phyloP scores from a whole-genome alignment of 1,140 invertebrate species.

The Bombyx mandarina region DNA sequence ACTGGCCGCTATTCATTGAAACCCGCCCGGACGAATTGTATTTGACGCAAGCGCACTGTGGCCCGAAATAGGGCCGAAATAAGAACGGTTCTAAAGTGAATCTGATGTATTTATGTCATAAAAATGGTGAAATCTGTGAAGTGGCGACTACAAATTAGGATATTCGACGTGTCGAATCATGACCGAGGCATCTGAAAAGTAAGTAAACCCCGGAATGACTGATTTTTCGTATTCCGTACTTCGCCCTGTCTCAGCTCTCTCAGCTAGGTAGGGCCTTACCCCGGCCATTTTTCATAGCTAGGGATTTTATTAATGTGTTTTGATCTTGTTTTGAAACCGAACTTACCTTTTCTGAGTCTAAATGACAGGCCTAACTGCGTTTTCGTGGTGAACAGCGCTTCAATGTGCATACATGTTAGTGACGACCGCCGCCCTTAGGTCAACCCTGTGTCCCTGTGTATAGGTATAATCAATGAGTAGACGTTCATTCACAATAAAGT shows the following conservation, averaged over 20 bases:
- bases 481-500: slow-evolving; percentile 67
- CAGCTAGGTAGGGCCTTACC: slow-evolving; percentile 57
- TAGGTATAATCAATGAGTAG: slow-evolving; percentile 61
- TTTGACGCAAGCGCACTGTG: slow-evolving; percentile 63
- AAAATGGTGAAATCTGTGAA: slow-evolving; percentile 79
- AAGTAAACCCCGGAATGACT: slow-evolving; percentile 59
- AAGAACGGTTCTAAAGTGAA: slow-evolving; percentile 63
- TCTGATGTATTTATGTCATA: slow-evolving; percentile 78
- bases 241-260: slow-evolving; percentile 34
- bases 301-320: slow-evolving; percentile 32
- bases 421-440: slow-evolving; percentile 59
- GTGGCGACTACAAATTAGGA: slow-evolving; percentile 78
- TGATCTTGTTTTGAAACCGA: slow-evolving; percentile 19
- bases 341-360: background rate
- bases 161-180: slow-evolving; percentile 80
- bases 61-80: slow-evolving; percentile 68
- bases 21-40: slow-evolving; percentile 56
- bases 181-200: slow-evolving; percentile 83
- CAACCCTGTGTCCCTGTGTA: slow-evolving; percentile 39
- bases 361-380: background rate
- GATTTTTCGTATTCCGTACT: slow-evolving; percentile 37
- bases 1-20: slow-evolving; percentile 57
- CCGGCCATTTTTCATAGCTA: slow-evolving; percentile 63
- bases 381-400: background rate
- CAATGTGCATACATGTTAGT: slow-evolving; percentile 23